Evolutionary conservation across 2,113 vertebrate genomes (phyloP).

Genomic region (Carassius auratus): DNA sequence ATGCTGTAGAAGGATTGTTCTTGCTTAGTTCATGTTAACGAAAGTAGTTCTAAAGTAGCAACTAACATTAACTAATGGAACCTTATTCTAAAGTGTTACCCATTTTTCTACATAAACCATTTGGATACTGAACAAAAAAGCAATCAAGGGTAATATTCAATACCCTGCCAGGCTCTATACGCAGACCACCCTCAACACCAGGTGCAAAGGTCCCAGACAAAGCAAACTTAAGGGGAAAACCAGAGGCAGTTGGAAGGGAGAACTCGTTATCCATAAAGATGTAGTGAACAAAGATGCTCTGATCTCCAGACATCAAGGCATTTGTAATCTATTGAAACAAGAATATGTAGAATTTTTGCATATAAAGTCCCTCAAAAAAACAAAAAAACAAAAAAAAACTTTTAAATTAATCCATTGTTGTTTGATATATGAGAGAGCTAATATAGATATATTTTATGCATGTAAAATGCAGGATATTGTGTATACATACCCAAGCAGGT

Average conservation of each 20-base stretch:
- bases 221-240: slow-evolving; percentile 86
- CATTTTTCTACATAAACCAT: background rate
- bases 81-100: too few species aligned
- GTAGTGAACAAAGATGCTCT: slow-evolving; percentile 87
- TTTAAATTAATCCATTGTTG: background rate
- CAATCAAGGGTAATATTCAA: slow-evolving; percentile 64
- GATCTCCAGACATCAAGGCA: slow-evolving; percentile 75
- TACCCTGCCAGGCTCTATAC: slow-evolving; percentile 65
- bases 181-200: slow-evolving; percentile 80
- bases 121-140: background rate
- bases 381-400: too few species aligned
- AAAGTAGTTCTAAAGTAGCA: too few species aligned
- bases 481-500: slow-evolving; percentile 60
- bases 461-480: background rate
- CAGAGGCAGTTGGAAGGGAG: slow-evolving; percentile 84
- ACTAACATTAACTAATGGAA: too few species aligned
- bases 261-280: slow-evolving; percentile 94
- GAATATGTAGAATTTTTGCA: background rate
- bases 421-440: background rate
- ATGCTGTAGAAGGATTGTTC: too few species aligned
- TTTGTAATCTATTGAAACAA: slow-evolving; percentile 63
- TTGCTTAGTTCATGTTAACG: too few species aligned
- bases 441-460: background rate
- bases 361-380: background rate
- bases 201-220: slow-evolving; percentile 83